phyloP scores from a whole-genome alignment of 2,888 invertebrate genomes.

The Palloptera scutellata region DNA sequence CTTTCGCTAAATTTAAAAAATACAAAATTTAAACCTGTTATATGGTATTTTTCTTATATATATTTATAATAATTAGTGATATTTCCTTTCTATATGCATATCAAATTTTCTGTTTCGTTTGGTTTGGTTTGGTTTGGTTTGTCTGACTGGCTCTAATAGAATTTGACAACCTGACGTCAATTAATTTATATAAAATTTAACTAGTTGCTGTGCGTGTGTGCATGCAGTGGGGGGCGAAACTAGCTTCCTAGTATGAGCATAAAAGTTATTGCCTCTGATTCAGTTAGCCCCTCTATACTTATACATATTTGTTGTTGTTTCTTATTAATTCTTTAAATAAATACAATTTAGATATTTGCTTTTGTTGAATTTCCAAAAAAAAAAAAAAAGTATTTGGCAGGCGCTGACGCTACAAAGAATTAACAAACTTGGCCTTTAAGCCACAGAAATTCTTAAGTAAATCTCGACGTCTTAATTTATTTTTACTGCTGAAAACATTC shows the following conservation, averaged over 20 bases:
- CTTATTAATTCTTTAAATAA: too few relatives aligned
- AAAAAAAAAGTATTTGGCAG: too few relatives aligned
- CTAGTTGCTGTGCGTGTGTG: neutral
- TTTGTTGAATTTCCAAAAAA: too few relatives aligned
- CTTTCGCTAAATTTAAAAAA: conserved; percentile 4
- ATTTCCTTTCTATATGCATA: neutral
- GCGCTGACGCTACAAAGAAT: too few relatives aligned
- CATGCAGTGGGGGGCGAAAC: neutral
- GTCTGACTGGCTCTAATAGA: too few relatives aligned
- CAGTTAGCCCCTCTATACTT: neutral
- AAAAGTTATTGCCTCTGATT: conserved; percentile 1
- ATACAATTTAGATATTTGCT: too few relatives aligned
- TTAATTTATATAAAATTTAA: too few relatives aligned
- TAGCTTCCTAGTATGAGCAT: neutral
- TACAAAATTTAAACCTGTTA: conserved; percentile 12
- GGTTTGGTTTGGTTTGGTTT: too few relatives aligned
- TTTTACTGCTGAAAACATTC: neutral
- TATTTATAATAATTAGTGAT: neutral
- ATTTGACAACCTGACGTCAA: too few relatives aligned
- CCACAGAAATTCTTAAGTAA: conserved; percentile 20
- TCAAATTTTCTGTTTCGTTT: neutral
- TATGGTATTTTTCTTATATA: neutral
- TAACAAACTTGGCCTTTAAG: too few relatives aligned
- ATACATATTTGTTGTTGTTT: too few relatives aligned
- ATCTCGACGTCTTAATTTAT: conserved; percentile 13